Conservation (phyloP, 2,888 invertebrate species). For the Drosophila ezoana region DNA sequence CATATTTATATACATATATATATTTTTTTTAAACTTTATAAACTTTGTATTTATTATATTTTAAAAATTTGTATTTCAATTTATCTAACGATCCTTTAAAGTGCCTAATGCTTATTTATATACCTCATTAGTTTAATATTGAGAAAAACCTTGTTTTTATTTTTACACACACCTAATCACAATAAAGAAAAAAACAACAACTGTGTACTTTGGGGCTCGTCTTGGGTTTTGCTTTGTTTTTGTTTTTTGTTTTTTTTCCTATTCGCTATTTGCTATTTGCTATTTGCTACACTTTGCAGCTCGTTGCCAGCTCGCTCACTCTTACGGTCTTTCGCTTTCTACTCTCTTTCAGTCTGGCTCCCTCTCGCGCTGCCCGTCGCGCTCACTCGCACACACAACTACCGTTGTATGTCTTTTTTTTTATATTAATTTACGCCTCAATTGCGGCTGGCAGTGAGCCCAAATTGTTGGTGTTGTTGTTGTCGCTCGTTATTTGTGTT, state of each 20-base stretch:
- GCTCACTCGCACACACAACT: neutral
- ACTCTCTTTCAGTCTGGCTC: constrained; percentile 2
- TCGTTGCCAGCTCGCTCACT: constrained; percentile 5
- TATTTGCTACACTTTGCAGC: constrained; percentile 18
- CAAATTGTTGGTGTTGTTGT: constrained; percentile 34
- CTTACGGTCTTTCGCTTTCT: constrained; percentile 4
- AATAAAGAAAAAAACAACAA: too few relatives aligned
- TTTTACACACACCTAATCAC: too few relatives aligned
- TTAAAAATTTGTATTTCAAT: neutral
- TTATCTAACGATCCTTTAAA: neutral
- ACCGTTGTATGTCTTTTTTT: constrained; percentile 11
- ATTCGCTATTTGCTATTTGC: constrained; percentile 17
- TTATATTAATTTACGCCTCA: constrained; percentile 25
- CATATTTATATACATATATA: neutral
- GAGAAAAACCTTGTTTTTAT: too few relatives aligned
- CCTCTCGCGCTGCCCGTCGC: neutral
- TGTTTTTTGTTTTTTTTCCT: constrained; percentile 5
- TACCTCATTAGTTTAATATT: too few relatives aligned
- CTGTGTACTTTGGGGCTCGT: too few relatives aligned
- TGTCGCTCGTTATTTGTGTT: constrained; percentile 14
- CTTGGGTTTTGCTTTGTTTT: too few relatives aligned
- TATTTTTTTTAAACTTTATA: neutral
- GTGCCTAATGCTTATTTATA: neutral
- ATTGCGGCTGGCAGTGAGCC: constrained; percentile 37
- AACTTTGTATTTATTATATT: neutral